Base-by-base conservation (phyloP, 2,888 invertebrate genomes). In the Gortyna flavago region DNA sequence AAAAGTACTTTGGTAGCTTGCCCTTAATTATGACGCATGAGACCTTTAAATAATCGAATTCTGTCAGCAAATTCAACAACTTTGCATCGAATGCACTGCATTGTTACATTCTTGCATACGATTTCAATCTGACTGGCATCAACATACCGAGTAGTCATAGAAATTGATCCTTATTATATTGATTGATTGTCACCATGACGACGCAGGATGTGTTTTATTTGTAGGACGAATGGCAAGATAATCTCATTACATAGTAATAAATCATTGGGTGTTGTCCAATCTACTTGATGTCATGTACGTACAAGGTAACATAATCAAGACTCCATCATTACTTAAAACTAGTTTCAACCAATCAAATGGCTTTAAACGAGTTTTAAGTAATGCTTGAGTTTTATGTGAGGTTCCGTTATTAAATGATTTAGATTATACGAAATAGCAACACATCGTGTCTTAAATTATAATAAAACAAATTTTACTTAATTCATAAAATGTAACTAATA, bases 391-490 rank as follows among this genome's bases (percentile, higher is more conserved):
- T 35, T 35, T 35, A 6, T 6, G 35, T 35, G 4, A 35, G 35
- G 35, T 35, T 35, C 35, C 6, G 66, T 65, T 25, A 54, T 44
- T 32, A 71, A 41, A 18, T 44, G 1, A 35, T 75, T 66, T 32
- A 65, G 1, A 65, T 70, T 41, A 66, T 74, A 80, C 89, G 85
- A 85, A 72, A 90, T 88, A 80, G 85, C 88, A 85, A 81, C 77
- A 85, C 78, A 86, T 67, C 87, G 86, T 90, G 88, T 91, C 88
- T 89, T 91, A 88, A 87, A 89, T 86, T 87, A 90, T 84, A 88
- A 85, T 90, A 87, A 91, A 91, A 90, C 85, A 86, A 84, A 83
- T 85, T 83, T 88, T 57, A 82, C 83, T 87, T 87, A 88, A 61
- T 54, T 70, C 48, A 79, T 75, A 83, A 78, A 81, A 77, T 79